A percentile compares a stretch with the other conserved stretches of the same genome.
These are phyloP conservation scores for Corapipo altera DNA, from an alignment of 2,113 vertebrate genomes.

Conservation along the genomic window DNA sequence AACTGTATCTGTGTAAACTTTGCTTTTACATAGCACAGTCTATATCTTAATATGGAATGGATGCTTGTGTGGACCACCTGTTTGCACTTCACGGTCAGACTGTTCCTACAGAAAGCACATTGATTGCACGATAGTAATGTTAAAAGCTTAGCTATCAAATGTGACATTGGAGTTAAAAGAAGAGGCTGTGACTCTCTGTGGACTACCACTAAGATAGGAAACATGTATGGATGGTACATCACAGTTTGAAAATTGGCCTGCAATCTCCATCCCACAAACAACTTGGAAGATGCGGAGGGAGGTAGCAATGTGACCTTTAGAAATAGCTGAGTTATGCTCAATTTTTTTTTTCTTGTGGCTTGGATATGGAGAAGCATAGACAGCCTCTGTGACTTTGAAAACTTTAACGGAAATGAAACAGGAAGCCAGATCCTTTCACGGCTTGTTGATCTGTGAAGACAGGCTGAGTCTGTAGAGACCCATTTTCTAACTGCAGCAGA, in stretches of 20 bases:
- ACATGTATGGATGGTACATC: neutral
- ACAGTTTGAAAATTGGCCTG: neutral
- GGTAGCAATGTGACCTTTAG: neutral
- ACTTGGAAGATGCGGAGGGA: neutral
- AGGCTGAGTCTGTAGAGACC: neutral
- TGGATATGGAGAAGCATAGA: neutral
- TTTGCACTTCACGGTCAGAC: neutral
- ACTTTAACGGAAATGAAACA: conserved; percentile 51
- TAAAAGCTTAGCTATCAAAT: neutral
- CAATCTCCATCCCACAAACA: neutral
- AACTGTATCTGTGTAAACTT: neutral
- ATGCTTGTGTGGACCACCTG: neutral
- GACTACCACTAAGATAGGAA: neutral
- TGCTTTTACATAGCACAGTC: neutral
- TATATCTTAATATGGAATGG: neutral
- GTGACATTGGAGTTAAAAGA: neutral
- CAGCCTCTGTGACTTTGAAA: neutral
- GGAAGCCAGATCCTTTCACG: conserved; percentile 47
- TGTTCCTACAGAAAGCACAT: neutral
- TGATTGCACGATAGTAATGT: neutral
- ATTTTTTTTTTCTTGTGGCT: neutral
- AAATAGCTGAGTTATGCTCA: conserved; percentile 8
- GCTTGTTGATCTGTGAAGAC: conserved; percentile 6
- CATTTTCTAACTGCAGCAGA: neutral
- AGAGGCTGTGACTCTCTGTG: neutral